Conservation (phyloP, 2,113 vertebrate species). For the Hemiprocne comata region DNA sequence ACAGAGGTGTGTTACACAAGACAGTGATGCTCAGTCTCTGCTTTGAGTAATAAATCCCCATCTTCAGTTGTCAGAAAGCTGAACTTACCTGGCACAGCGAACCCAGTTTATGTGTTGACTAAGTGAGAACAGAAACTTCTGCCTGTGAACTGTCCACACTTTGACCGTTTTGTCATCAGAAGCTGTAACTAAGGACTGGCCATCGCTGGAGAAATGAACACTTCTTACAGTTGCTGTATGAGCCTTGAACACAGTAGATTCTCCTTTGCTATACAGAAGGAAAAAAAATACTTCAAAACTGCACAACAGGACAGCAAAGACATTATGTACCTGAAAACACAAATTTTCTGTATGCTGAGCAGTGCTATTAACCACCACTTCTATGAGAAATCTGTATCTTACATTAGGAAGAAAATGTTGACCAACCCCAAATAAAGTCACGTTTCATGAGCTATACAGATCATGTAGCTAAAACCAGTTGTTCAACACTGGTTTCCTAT, state of each 20-base stretch:
- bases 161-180: constrained; percentile 97
- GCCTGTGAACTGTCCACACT: constrained; percentile 93
- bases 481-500: background rate
- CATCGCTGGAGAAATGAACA: constrained; percentile 90
- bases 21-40: background rate
- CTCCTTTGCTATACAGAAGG: constrained; percentile 84
- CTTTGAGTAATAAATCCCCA: background rate
- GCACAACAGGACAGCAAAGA: background rate
- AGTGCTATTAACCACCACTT: background rate
- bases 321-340: background rate
- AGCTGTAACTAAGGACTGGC: constrained; percentile 90
- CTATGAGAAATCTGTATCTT: background rate
- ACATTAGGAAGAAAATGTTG: background rate
- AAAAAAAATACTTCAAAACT: background rate
- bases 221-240: constrained; percentile 92
- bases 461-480: background rate
- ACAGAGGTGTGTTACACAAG: background rate
- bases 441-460: background rate
- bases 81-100: constrained; percentile 91
- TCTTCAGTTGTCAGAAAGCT: background rate
- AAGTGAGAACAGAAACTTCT: constrained; percentile 95
- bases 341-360: background rate
- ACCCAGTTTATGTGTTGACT: constrained; percentile 98
- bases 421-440: background rate
- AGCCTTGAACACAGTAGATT: constrained; percentile 89